phyloP scores from a whole-genome alignment of 2,113 vertebrate genomes.

The Hippocampus barbouri region DNA sequence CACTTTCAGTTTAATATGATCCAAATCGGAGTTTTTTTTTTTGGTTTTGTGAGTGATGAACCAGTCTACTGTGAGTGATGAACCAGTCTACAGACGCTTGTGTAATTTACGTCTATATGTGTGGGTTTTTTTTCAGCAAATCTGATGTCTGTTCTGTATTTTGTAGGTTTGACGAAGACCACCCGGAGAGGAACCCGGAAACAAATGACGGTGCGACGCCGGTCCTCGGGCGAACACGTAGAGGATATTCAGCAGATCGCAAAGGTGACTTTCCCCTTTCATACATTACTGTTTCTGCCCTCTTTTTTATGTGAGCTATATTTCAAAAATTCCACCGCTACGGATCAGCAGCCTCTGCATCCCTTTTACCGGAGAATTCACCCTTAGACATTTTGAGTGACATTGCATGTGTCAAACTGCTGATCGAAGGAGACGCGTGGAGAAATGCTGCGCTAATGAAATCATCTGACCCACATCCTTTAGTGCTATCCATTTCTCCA shows the following conservation, averaged over 20 bases:
- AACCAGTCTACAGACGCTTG: not conserved
- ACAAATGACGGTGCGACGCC: conserved; percentile 25
- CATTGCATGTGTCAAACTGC: conserved; percentile 52
- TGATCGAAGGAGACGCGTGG: conserved; percentile 54
- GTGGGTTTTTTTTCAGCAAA: not conserved
- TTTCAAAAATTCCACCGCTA: conserved; percentile 34
- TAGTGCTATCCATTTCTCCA: conserved; percentile 60
- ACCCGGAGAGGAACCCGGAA: conserved; percentile 28
- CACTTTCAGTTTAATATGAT: conserved; percentile 26
- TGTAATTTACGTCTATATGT: conserved; percentile 1
- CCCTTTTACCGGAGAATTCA: conserved; percentile 23
- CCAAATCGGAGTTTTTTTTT: not conserved
- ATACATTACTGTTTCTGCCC: conserved; percentile 29
- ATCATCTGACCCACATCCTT: conserved; percentile 66
- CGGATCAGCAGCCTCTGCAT: conserved; percentile 34
- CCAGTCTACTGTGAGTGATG: not conserved
- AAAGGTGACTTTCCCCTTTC: conserved; percentile 53
- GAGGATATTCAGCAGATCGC: conserved; percentile 46
- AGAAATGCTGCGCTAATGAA: conserved; percentile 66
- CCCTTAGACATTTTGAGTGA: conserved; percentile 53
- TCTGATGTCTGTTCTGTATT: conserved; percentile 19
- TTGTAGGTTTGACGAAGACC: conserved; percentile 37
- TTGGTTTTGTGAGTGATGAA: conserved; percentile 1
- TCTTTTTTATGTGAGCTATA: conserved; percentile 41
- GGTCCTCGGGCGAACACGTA: conserved; percentile 16